Percentiles rank a stretch among this genome's conserved stretches.
Evolutionary conservation across 2,113 vertebrate genomes (phyloP).

Genomic region (Apodemus speciosus): DNA sequence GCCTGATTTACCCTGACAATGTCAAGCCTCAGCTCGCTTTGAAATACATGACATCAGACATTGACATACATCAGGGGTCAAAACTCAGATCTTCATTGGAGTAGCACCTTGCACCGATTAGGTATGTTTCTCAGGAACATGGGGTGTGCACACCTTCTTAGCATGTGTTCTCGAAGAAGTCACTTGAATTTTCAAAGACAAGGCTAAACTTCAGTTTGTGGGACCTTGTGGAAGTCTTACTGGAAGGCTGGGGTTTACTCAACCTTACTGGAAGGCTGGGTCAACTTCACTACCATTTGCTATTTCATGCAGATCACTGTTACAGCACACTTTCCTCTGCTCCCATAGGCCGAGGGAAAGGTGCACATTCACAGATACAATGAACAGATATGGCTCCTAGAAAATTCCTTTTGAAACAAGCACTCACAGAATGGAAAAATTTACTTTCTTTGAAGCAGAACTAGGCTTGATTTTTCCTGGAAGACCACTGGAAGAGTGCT

Average conservation of each 20-base stretch:
- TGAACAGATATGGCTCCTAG: not conserved
- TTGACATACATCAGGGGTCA: slow-evolving; percentile 53
- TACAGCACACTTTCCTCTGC: not conserved
- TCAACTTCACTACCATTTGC: not conserved
- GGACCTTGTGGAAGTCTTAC: not conserved
- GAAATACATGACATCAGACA: slow-evolving; percentile 60
- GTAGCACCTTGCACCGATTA: slow-evolving; percentile 62
- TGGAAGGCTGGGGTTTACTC: not conserved
- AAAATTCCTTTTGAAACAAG: not conserved
- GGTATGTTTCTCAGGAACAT: not conserved
- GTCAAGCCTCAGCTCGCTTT: slow-evolving; percentile 55
- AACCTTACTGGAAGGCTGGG: not conserved
- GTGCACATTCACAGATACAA: not conserved
- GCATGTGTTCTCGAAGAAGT: not conserved
- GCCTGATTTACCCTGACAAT: slow-evolving; percentile 64
- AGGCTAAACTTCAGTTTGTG: not conserved
- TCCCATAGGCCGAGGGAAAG: not conserved
- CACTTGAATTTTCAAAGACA: not conserved
- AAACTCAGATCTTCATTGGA: slow-evolving; percentile 34
- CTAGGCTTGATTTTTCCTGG: not conserved
- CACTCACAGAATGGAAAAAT: not conserved
- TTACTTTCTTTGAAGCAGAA: not conserved
- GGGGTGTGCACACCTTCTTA: not conserved
- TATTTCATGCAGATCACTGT: not conserved
- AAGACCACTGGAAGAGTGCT: not conserved